phyloP scores from a whole-genome alignment of 2,888 invertebrate genomes.

The Emmelina monodactyla region DNA sequence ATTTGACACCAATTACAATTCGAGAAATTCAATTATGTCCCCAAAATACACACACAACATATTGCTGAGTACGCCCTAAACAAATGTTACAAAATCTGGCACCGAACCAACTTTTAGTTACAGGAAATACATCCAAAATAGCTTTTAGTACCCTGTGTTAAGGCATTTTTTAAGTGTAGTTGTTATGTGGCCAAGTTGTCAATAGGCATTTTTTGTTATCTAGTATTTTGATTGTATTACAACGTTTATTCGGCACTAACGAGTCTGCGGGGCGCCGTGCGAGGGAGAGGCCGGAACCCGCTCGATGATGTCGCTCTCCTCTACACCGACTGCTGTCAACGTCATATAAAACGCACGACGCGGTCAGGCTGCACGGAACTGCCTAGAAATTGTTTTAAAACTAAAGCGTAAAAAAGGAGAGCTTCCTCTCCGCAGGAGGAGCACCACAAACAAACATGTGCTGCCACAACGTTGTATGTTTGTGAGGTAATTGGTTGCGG shows the following conservation, averaged over 20 bases:
- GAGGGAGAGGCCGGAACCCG: constrained; percentile 18
- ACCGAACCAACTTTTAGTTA: constrained; percentile 14
- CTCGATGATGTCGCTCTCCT: neutral
- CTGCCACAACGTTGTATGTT: no score
- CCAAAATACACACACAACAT: constrained; percentile 34
- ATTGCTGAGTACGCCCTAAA: constrained; percentile 57
- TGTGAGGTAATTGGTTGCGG: no score
- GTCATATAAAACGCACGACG: no score
- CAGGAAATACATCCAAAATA: constrained; percentile 13
- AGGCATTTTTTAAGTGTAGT: constrained; percentile 7
- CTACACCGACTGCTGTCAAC: no score
- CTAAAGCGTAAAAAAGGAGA: no score
- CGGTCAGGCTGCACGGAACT: no score
- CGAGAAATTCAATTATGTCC: constrained; percentile 51
- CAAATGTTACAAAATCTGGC: constrained; percentile 47
- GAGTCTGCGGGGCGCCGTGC: constrained; percentile 44
- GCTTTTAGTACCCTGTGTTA: constrained; percentile 11
- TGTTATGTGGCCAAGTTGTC: constrained; percentile 21
- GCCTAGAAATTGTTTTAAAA: no score
- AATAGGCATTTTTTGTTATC: constrained; percentile 50
- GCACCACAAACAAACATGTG: no score
- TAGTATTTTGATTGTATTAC: constrained; percentile 54
- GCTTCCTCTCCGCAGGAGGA: no score
- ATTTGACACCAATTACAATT: constrained; percentile 52
- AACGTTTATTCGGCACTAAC: constrained; percentile 52